Conservation (phyloP, 2,888 invertebrate species). For the Agrochola litura region DNA sequence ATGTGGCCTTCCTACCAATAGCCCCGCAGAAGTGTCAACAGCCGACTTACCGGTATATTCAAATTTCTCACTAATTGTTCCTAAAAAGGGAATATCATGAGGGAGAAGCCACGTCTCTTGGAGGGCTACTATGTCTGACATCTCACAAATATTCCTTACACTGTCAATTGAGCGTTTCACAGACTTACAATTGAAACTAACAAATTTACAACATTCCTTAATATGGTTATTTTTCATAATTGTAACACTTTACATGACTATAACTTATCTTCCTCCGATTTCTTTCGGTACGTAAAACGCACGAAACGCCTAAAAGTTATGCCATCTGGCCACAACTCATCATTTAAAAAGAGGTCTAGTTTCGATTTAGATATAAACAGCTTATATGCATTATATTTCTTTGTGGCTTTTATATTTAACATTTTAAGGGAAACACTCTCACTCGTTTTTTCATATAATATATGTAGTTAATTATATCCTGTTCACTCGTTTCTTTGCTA, state of each 20-base stretch:
- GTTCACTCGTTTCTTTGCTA: too few species aligned
- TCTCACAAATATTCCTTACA: too few species aligned
- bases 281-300: not conserved
- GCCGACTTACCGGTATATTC: too few species aligned
- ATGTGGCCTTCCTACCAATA: too few species aligned
- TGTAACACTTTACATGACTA: not conserved
- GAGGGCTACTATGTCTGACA: not conserved
- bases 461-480: too few species aligned
- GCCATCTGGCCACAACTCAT: not conserved
- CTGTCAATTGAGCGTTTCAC: too few species aligned
- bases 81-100: not conserved
- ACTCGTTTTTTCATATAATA: too few species aligned
- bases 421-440: too few species aligned
- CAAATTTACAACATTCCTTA: not conserved
- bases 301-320: conserved; percentile 1
- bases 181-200: not conserved
- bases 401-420: too few species aligned
- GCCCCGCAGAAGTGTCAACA: too few species aligned
- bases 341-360: not conserved
- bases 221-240: not conserved
- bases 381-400: too few species aligned
- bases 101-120: not conserved
- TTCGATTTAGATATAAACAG: too few species aligned
- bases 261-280: not conserved
- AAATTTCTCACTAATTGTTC: not conserved